Conservation (phyloP, 2,797 vertebrate species). For the Lutjanus argentimaculatus region DNA sequence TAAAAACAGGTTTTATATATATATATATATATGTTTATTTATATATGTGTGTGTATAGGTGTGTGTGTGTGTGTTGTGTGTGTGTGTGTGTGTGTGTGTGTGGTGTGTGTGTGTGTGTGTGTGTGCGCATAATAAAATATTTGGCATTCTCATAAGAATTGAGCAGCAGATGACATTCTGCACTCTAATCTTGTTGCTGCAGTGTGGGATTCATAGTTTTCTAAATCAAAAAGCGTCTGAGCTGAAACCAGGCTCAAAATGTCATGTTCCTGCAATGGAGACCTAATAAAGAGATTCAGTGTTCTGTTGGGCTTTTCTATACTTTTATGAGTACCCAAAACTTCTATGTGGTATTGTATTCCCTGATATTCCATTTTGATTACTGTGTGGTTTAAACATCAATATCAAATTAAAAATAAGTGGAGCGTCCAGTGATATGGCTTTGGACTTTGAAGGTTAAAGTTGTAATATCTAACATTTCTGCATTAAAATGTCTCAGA, state of each 20-base stretch:
- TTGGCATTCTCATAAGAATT: constrained; percentile 72
- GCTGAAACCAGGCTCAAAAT: constrained; percentile 71
- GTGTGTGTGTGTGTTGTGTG: no score
- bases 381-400: constrained; percentile 30
- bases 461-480: no score
- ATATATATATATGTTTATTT: no score
- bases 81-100: no score
- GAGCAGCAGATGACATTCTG: constrained; percentile 69
- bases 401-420: constrained; percentile 14
- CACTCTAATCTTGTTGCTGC: constrained; percentile 69
- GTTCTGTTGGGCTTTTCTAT: constrained; percentile 37
- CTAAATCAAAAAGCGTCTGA: constrained; percentile 73
- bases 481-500: no score
- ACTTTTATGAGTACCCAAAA: constrained; percentile 31
- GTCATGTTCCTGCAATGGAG: constrained; percentile 69
- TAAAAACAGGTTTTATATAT: constrained; percentile 52
- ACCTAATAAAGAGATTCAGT: constrained; percentile 57
- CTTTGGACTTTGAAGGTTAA: constrained; percentile 1
- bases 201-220: constrained; percentile 58
- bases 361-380: constrained; percentile 8
- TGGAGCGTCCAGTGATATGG: background rate
- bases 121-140: constrained; percentile 59
- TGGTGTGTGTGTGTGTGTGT: no score
- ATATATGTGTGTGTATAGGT: no score
- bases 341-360: constrained; percentile 1